Evolutionary conservation across 2,797 vertebrate species (phyloP).

Genomic region (Onychomys arenicola): DNA sequence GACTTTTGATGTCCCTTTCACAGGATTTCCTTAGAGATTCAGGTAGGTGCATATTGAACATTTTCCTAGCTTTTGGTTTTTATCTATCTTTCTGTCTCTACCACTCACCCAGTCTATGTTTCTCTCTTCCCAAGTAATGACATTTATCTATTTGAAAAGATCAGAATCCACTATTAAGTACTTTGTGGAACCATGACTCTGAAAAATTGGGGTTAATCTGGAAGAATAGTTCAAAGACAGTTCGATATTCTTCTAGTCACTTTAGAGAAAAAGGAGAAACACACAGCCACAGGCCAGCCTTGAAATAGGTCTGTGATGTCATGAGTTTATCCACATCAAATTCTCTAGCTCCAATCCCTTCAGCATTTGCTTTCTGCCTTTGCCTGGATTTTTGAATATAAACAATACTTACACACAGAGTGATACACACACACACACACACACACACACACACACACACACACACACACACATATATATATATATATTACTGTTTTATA

Average conservation of each 20-base stretch:
- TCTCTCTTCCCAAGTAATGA: not conserved
- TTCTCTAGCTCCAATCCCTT: not conserved
- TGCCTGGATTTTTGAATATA: not conserved
- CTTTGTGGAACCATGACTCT: conserved; percentile 47
- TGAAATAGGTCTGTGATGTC: not conserved
- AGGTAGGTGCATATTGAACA: not conserved
- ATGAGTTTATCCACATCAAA: not conserved
- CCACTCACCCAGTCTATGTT: not conserved
- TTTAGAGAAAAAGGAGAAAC: conserved; percentile 3
- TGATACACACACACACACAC: not conserved
- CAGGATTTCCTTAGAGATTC: not conserved
- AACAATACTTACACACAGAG: not conserved
- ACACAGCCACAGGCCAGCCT: not conserved
- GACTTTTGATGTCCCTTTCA: not conserved
- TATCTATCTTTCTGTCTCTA: not conserved
- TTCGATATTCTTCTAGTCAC: not conserved
- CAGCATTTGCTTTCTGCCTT: not conserved
- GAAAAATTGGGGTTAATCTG: conserved; percentile 35
- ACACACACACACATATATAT: not conserved
- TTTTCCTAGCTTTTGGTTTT: not conserved
- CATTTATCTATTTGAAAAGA: not conserved
- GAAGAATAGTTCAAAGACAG: not conserved
- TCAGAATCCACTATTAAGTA: conserved; percentile 12
- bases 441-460: not conserved
- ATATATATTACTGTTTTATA: not conserved